phyloP scores from a whole-genome alignment of 2,113 vertebrate genomes.

The Propithecus coquereli region DNA sequence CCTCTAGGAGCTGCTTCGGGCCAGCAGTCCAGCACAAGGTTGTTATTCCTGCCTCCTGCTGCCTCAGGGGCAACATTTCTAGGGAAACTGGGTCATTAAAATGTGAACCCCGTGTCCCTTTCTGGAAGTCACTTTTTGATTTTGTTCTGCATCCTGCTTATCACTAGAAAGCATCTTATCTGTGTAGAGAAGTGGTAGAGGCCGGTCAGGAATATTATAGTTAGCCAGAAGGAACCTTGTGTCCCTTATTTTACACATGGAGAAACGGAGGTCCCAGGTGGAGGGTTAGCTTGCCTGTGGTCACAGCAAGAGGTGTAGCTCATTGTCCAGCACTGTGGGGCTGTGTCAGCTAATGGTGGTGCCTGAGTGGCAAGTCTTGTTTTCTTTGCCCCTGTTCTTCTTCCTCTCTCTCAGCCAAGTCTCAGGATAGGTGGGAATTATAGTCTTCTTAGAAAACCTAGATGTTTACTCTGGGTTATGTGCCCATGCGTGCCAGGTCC shows the following conservation, averaged over 20 bases:
- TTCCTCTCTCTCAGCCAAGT: neutral
- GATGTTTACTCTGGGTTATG: neutral
- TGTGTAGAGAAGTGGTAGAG: neutral
- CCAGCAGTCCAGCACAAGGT: neutral
- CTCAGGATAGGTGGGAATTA: neutral
- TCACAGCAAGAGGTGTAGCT: neutral
- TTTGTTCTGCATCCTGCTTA: conserved; percentile 14
- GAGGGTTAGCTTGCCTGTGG: neutral
- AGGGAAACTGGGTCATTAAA: conserved; percentile 61
- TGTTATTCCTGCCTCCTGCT: conserved; percentile 19
- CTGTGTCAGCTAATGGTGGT: neutral
- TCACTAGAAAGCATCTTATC: conserved; percentile 37
- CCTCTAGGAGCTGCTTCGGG: neutral
- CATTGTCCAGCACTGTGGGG: neutral
- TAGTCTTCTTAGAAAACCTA: neutral
- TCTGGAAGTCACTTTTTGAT: conserved; percentile 25
- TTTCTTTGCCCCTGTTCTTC: neutral
- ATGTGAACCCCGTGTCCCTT: conserved; percentile 47
- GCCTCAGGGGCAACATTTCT: conserved; percentile 40
- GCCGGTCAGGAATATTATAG: neutral
- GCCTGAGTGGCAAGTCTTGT: neutral
- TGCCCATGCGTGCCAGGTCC: neutral
- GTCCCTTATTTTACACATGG: neutral
- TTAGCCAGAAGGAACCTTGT: neutral
- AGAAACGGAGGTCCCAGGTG: neutral